These are phyloP conservation scores for Andrena minutula DNA, from an alignment of 2,888 invertebrate genomes.

Conservation along the genomic window DNA sequence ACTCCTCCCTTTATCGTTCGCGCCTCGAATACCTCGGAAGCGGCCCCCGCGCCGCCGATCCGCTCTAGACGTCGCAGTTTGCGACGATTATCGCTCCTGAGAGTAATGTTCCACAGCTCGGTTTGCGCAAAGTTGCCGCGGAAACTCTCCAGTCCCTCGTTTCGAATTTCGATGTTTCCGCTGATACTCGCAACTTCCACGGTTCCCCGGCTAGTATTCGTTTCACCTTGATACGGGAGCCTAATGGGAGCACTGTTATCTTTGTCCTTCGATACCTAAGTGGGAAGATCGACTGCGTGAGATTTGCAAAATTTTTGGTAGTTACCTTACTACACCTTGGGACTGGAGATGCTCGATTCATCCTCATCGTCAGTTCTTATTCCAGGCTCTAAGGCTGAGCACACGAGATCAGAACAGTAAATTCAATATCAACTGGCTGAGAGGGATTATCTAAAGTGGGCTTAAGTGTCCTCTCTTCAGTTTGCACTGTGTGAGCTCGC, in stretches of 20 bases:
- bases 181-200: slow-evolving; percentile 54
- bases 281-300: background rate
- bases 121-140: slow-evolving; percentile 43
- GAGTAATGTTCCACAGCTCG: slow-evolving; percentile 68
- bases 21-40: slow-evolving; percentile 66
- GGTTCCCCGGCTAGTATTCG: slow-evolving; percentile 4
- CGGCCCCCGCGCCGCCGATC: slow-evolving; percentile 7
- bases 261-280: slow-evolving; percentile 9
- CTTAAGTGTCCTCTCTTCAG: background rate
- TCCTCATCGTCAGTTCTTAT: background rate
- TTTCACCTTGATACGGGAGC: slow-evolving; percentile 1
- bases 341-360: background rate
- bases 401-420: background rate
- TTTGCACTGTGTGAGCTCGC: background rate
- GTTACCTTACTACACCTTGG: too few species aligned
- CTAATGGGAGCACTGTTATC: slow-evolving; percentile 29
- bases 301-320: background rate
- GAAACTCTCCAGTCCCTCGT: slow-evolving; percentile 54
- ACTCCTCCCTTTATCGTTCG: slow-evolving; percentile 76
- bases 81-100: slow-evolving; percentile 64
- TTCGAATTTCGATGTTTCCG: slow-evolving; percentile 60
- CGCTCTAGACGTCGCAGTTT: slow-evolving; percentile 44
- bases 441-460: background rate
- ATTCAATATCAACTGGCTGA: background rate
- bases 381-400: background rate